A percentile compares a stretch with the other conserved stretches of the same genome.
phyloP scores from a whole-genome alignment of 2,797 vertebrate genomes.

The Acropternis orthonyx region DNA sequence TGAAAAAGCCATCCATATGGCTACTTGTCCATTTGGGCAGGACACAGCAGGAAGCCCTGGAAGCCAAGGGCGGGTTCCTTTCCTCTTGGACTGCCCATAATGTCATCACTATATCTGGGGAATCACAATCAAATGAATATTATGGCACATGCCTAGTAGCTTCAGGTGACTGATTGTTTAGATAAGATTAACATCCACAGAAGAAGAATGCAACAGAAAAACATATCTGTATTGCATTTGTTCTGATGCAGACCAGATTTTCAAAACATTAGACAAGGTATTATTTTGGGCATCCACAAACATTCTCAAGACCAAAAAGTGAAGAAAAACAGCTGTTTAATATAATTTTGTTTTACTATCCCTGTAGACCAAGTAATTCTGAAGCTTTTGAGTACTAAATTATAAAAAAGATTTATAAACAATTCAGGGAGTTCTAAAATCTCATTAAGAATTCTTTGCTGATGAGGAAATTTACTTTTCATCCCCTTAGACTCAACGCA shows the following conservation, averaged over 20 bases:
- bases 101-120: fast-evolving
- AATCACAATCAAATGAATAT: background rate
- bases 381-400: background rate
- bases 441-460: background rate
- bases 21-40: background rate
- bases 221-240: background rate
- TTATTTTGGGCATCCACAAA: background rate
- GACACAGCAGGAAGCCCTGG: background rate
- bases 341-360: background rate
- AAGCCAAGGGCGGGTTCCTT: background rate
- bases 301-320: background rate
- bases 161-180: background rate
- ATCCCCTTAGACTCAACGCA: background rate
- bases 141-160: background rate
- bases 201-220: background rate
- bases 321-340: background rate
- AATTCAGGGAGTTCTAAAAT: conserved; percentile 1
- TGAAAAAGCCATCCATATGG: background rate
- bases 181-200: background rate
- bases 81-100: background rate
- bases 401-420: background rate
- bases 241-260: background rate
- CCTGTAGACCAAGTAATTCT: background rate
- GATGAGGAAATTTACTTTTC: background rate
- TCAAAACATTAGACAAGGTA: background rate